Base-by-base conservation (phyloP, 2,888 invertebrate genomes). In the Tenthredo mesomela region DNA sequence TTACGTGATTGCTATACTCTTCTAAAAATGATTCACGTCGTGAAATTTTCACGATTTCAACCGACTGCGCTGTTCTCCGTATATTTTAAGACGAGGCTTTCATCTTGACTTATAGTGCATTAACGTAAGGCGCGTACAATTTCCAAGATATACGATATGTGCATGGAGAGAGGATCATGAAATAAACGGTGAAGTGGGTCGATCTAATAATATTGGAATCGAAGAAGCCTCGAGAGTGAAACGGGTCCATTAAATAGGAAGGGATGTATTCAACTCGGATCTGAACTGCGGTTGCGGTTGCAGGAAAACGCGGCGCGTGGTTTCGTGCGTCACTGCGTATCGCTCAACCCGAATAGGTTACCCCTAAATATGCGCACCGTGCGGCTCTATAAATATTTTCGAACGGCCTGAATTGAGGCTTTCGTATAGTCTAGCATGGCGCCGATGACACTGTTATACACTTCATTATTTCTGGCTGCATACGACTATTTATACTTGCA, bases 301-400 rank as follows among this genome's bases (percentile, higher is more conserved):
- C 54, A 54, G 6, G 29, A 12, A 54, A 18, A 33, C n/a, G 29
- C 50, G 54, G 47, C 58, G 58, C 58, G 80, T 80, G 77, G 86
- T n/a, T 85, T 84, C 82, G 86, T 87, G 88, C 88, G 88, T 88
- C 88, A 88, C 85, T 54, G 85, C 86, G 85, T 86, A 86, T 86
- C 86, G 84, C 65, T 86, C 86, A 86, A 86, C 87, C 86, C 86
- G 86, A 88, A 86, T 87, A 85, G 87, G 86, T 86, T 87, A 88
- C 86, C 87, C 87, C 84, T 78, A 87, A 89, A 89, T 86, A 88
- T 87, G 85, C 85, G 78, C 65, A 86, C 83, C 85, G n/a, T n/a
- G n/a, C n/a, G 88, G 89, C 80, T 58, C 91, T 91, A 37, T 37
- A 37, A 37, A 37, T 37, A 91, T 91, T 91, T 91, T 90, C 88